Evolutionary conservation across 1,140 invertebrate genomes (phyloP), one percentile per base, ranked within the genome.

Genomic region (Matsumurasca onukii): DNA sequence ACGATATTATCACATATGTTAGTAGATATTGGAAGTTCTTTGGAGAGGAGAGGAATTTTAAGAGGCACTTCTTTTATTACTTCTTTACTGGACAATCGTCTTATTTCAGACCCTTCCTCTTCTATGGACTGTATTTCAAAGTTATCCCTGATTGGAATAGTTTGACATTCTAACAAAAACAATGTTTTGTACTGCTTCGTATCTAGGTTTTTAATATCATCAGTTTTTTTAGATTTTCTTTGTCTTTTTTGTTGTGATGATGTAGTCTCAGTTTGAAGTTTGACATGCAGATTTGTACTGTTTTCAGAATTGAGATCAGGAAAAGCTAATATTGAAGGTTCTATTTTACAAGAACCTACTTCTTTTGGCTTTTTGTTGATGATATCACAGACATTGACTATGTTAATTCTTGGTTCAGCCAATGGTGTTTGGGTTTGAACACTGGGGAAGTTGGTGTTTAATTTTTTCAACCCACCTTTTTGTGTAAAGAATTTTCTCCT

Each of bases 251-350:
- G 48, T 22, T 48, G 12, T 22, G 62, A 9, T 65, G 17, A 1
- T 45, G 22, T 45, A 15, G 24, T 45, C 2, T 1, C 20, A 48
- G n/a, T n/a, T n/a, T 24, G 1, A 65, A 22, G 2, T n/a, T n/a
- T 45, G 13, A 15, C 39, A 27, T 24, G 24, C 30, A 59, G 30
- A 27, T 65, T 65, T 65, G 62, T 65, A 65, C 62, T 65, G 2
- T 65, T 45, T 3, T 65, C 62, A 65, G 62, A 29, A 48, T 45
- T 65, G 62, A 65, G 62, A 65, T 65, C 62, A 20, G 27, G 59
- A 65, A 3, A 17, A 27, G 5, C 25, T 45, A 45, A 48, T 27
- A 27, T 3, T n/a, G 27, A 20, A 27, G 27, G 1, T 31, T 48
- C 25, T 39, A 1, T 20, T 45, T 3, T 65, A 13, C 27, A 65